Percentiles rank a stretch among this genome's conserved stretches.
These are phyloP conservation scores for Tetrax tetrax DNA, from an alignment of 2,113 vertebrate genomes.

Conservation along the genomic window DNA sequence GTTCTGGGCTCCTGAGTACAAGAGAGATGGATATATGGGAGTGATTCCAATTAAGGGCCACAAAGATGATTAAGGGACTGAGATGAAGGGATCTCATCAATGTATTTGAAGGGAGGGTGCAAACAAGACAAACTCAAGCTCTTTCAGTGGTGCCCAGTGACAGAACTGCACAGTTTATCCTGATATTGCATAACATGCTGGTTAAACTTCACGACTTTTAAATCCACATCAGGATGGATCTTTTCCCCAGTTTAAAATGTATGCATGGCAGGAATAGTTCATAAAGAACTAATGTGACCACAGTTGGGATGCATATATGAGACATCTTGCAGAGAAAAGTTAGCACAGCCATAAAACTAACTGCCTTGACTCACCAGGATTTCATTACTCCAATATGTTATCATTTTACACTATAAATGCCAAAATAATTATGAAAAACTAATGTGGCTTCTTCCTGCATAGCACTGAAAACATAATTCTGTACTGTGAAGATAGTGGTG, in stretches of 20 bases:
- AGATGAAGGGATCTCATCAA: neutral
- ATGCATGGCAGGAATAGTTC: neutral
- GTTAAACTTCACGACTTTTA: neutral
- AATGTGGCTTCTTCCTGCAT: neutral
- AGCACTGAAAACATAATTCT: neutral
- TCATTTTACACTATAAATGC: constrained; percentile 31
- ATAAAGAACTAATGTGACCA: constrained; percentile 25
- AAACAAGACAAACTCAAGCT: neutral
- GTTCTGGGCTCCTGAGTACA: neutral
- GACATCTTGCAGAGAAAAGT: constrained; percentile 30
- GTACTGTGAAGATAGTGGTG: neutral
- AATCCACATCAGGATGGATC: neutral
- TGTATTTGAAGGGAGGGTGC: neutral
- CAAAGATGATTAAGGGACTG: neutral
- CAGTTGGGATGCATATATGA: constrained; percentile 30
- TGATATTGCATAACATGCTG: neutral
- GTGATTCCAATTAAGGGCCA: neutral
- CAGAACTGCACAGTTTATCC: neutral
- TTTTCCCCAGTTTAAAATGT: neutral
- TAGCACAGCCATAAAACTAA: neutral
- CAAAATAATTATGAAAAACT: constrained; percentile 33
- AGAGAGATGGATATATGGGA: neutral
- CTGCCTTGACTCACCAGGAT: neutral
- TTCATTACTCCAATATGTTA: neutral
- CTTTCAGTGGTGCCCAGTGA: neutral